phyloP scores from a whole-genome alignment of 2,797 vertebrate genomes.

The Acanthurus lineatus region DNA sequence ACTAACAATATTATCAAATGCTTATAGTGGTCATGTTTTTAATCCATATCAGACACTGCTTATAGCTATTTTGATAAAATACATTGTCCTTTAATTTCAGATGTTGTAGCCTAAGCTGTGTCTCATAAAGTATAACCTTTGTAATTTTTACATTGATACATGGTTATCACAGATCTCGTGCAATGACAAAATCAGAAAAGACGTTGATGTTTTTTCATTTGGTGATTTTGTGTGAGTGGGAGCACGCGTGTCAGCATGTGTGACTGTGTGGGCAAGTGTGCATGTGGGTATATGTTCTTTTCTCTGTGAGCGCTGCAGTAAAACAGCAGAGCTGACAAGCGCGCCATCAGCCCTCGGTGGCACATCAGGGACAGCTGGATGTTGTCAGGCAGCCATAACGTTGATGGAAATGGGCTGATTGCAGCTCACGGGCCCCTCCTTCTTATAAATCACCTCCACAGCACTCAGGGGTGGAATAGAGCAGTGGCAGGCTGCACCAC shows the following conservation, averaged over 20 bases:
- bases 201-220: slow-evolving; percentile 10
- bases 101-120: background rate
- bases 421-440: slow-evolving; percentile 72
- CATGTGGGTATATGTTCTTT: slow-evolving; percentile 48
- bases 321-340: slow-evolving; percentile 68
- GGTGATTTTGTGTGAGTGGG: background rate
- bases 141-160: too few species aligned
- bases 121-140: background rate
- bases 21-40: background rate
- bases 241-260: slow-evolving; percentile 22
- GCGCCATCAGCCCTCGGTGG: slow-evolving; percentile 58
- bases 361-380: slow-evolving; percentile 82
- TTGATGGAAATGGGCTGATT: slow-evolving; percentile 82
- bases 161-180: too few species aligned
- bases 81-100: background rate
- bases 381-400: slow-evolving; percentile 79
- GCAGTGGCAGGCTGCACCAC: slow-evolving; percentile 50
- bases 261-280: slow-evolving; percentile 29
- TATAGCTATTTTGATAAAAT: background rate
- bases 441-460: slow-evolving; percentile 78
- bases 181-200: background rate
- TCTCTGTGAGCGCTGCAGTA: slow-evolving; percentile 60
- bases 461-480: slow-evolving; percentile 63
- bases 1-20: background rate
- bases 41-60: background rate